phyloP scores from a whole-genome alignment of 2,113 vertebrate species.

The Thamnophis sirtalis region DNA sequence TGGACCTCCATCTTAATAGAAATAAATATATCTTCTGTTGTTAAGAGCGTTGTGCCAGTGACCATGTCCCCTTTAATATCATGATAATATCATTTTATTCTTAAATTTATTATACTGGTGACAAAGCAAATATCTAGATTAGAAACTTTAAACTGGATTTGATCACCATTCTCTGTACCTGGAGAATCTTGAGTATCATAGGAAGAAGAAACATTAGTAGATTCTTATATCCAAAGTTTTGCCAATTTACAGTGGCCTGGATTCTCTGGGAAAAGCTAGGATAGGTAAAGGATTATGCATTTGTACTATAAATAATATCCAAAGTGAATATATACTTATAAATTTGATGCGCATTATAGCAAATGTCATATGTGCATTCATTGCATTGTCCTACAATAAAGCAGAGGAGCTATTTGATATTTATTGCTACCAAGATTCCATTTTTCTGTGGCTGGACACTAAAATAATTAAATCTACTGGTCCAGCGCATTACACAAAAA shows the following conservation, averaged over 20 bases:
- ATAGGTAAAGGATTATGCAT: background rate
- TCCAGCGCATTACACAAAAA: constrained; percentile 58
- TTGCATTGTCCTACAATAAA: constrained; percentile 66
- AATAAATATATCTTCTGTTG: constrained; percentile 48
- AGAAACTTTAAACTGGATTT: background rate
- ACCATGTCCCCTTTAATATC: constrained; percentile 64
- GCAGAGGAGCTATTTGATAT: constrained; percentile 50
- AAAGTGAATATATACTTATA: constrained; percentile 64
- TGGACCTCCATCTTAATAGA: constrained; percentile 50
- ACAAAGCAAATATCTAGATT: background rate
- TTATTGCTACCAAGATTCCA: constrained; percentile 21
- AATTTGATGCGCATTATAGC: constrained; percentile 52
- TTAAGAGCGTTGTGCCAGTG: constrained; percentile 61
- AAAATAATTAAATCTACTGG: constrained; percentile 58
- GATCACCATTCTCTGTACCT: background rate
- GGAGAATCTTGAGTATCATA: background rate
- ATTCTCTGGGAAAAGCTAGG: constrained; percentile 1
- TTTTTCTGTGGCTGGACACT: constrained; percentile 45
- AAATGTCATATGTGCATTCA: constrained; percentile 66
- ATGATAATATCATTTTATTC: constrained; percentile 53
- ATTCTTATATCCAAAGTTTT: background rate
- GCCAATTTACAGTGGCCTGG: background rate
- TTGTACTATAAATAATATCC: background rate
- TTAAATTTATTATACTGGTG: constrained; percentile 59
- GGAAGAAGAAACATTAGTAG: background rate